Conservation (phyloP, 2,113 vertebrate species). For the Protobothrops mucrosquamatus region DNA sequence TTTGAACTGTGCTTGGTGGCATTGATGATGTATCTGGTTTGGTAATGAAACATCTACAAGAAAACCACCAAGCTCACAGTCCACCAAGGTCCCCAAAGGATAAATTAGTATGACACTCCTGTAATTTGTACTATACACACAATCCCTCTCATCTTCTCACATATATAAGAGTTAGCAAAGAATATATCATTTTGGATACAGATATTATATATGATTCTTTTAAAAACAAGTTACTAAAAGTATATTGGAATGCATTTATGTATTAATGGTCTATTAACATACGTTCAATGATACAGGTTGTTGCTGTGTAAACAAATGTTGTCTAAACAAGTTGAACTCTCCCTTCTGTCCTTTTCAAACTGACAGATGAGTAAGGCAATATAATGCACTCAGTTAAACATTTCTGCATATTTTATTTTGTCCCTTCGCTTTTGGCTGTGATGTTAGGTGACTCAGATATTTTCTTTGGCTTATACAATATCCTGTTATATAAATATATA, state of each 20-base stretch:
- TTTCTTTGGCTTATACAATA: not conserved
- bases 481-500: not conserved
- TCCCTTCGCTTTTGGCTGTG: not conserved
- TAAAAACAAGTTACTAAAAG: not conserved
- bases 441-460: not conserved
- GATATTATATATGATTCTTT: not conserved
- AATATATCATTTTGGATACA: not conserved
- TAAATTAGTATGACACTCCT: not conserved
- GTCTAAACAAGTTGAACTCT: not conserved
- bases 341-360: not conserved
- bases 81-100: not conserved
- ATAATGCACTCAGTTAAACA: not conserved
- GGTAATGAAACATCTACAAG: not conserved
- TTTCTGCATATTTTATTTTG: not conserved
- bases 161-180: not conserved
- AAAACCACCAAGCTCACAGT: not conserved
- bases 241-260: not conserved
- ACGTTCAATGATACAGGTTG: not conserved
- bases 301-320: not conserved
- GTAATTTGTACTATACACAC: not conserved
- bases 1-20: not conserved
- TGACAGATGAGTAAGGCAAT: not conserved
- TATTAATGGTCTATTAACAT: not conserved
- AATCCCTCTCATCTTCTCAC: not conserved
- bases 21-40: not conserved